Base-by-base conservation (phyloP, 1,140 invertebrate species). In the Sitodiplosis mosellana region DNA sequence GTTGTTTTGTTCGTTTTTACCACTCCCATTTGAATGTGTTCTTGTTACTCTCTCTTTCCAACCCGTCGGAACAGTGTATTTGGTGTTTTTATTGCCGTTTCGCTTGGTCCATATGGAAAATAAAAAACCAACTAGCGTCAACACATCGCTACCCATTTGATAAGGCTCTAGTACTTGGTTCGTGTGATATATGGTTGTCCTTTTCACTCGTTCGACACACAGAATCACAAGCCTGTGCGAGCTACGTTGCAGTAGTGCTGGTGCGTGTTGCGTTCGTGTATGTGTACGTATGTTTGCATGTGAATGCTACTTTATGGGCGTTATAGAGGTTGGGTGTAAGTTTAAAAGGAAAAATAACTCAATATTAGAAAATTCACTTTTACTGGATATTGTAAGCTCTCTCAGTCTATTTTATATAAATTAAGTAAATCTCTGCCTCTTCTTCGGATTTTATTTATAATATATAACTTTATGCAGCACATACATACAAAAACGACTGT, bases 401-500 rank as follows among this genome's bases (percentile, higher is more conserved):
- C 27, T 18, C 20, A 43, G 41, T 43, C 41, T 43, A 43, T 43
- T 43, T 43, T 43, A 43, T 43, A n/a, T 43, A 43, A 43, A 43
- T 43, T 43, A 43, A 43, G n/a, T 43, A 43, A 43, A 43, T 43
- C 41, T 43, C 41, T 43, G 41, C 41, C 41, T 43, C 41, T 43
- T 43, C 18, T 18, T 18, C 18, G n/a, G 41, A 43, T 43, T 43
- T 43, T n/a, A 43, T 43, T 43, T 43, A 43, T 43, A 18, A 27
- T 27, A 27, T 27, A 27, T 27, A 27, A 27, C 27, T 27, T 27
- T 27, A 27, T 27, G 27, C 4, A 27, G 27, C 27, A 27, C 27
- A 27, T 27, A 27, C 27, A 27, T 10, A 27, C 27, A 27, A 27
- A 27, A 27, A 27, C 27, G 10, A 10, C 10, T 27, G 27, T 27